Evolutionary conservation across 2,113 vertebrate species (phyloP).

Genomic region (Prunella fulvescens): DNA sequence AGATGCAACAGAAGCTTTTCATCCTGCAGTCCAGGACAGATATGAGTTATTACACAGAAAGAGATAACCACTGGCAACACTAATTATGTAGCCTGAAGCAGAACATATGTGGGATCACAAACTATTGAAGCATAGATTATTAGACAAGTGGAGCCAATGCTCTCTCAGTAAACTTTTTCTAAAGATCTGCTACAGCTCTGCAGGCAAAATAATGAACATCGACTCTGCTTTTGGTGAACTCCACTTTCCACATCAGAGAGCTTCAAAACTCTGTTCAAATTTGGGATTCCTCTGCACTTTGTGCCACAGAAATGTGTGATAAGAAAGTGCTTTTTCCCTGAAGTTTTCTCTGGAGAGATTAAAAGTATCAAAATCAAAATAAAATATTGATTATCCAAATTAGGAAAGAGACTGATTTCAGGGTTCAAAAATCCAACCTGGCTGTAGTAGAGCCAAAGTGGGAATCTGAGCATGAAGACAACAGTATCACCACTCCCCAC

Average conservation of each 20-base stretch:
- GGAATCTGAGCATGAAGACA: neutral
- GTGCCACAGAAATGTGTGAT: neutral
- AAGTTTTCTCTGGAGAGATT: neutral
- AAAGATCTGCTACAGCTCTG: neutral
- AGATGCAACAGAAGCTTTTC: neutral
- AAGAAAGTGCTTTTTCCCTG: neutral
- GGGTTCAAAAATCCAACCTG: neutral
- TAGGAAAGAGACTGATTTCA: neutral
- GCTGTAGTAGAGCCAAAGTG: neutral
- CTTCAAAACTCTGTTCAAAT: neutral
- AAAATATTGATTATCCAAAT: neutral
- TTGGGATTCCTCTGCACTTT: neutral
- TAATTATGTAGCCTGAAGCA: slow-evolving; percentile 1
- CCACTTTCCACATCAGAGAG: neutral
- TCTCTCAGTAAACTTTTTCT: neutral
- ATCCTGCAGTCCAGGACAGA: neutral
- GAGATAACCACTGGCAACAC: neutral
- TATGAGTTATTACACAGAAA: neutral
- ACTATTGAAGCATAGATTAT: neutral
- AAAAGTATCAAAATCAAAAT: neutral
- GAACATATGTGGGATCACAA: neutral
- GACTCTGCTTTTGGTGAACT: neutral
- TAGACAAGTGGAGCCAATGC: neutral
- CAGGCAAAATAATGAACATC: neutral
- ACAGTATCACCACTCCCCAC: neutral